Percentiles rank a stretch among this genome's conserved stretches.
phyloP scores from a whole-genome alignment of 92 coral and sea anemone species.

The Zoanthus sansibaricus region DNA sequence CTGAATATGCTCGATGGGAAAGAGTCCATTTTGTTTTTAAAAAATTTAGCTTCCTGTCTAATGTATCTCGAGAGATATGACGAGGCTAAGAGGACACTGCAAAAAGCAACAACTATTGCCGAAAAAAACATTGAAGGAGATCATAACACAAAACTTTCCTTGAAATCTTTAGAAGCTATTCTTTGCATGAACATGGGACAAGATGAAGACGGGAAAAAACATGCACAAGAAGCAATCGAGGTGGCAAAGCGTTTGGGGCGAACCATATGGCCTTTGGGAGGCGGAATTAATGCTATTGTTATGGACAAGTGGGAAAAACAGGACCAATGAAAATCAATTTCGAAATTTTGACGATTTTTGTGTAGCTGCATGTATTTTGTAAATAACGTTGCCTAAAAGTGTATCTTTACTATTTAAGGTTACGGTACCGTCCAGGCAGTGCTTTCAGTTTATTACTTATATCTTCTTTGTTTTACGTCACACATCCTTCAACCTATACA shows the following conservation, averaged over 20 bases:
- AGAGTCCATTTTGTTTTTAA: conserved; percentile 41
- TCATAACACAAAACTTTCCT: conserved; percentile 32
- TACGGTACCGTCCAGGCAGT: no score
- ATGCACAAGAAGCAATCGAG: conserved; percentile 25
- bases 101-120: not conserved
- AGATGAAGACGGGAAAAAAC: not conserved
- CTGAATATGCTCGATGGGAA: conserved; percentile 8
- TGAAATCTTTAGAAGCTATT: conserved; percentile 45
- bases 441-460: no score
- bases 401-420: no score
- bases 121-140: conserved; percentile 26
- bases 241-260: conserved; percentile 4
- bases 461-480: no score
- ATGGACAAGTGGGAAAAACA: not conserved
- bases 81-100: conserved; percentile 27
- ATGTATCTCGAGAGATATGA: conserved; percentile 8
- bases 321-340: no score
- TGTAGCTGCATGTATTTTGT: no score
- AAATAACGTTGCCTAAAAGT: no score
- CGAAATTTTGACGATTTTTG: no score
- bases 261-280: not conserved
- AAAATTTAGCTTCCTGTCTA: conserved; percentile 43
- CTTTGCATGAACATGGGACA: not conserved
- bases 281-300: not conserved
- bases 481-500: no score